Evolutionary conservation across 2,888 invertebrate species (phyloP).

Genomic region (Mesorhabditis spiculigera): DNA sequence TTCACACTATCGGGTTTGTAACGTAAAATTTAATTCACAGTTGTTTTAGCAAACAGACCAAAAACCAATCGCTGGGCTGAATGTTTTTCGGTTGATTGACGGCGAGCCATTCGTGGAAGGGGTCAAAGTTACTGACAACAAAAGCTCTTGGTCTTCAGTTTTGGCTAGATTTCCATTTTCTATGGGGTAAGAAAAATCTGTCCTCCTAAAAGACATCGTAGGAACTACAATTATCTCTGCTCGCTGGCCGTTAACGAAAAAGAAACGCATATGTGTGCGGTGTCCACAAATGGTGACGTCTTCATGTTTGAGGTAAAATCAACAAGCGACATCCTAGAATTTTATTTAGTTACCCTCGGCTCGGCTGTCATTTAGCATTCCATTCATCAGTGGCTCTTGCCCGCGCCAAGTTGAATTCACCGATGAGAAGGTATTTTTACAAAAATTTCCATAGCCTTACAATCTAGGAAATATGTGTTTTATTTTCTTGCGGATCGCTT

Average conservation of each 20-base stretch:
- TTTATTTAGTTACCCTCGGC: constrained; percentile 22
- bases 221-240: not conserved
- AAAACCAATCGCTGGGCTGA: constrained; percentile 23
- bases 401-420: constrained; percentile 31
- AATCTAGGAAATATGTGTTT: constrained; percentile 30
- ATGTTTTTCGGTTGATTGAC: constrained; percentile 29
- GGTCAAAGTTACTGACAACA: constrained; percentile 15
- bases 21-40: not conserved
- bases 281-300: constrained; percentile 31
- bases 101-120: constrained; percentile 26
- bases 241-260: constrained; percentile 6
- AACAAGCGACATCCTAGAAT: not conserved
- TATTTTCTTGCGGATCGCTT: constrained; percentile 30
- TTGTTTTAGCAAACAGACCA: not conserved
- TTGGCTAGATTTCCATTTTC: not conserved
- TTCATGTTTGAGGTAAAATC: constrained; percentile 23
- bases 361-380: constrained; percentile 11
- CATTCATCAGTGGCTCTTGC: constrained; percentile 23
- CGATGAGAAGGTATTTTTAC: constrained; percentile 23
- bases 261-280: constrained; percentile 14
- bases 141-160: not conserved
- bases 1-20: constrained; percentile 23
- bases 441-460: not conserved
- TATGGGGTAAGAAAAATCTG: not conserved
- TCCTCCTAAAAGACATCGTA: not conserved